Evolutionary conservation across 2,888 invertebrate genomes (phyloP), one percentile per base, ranked within the genome.

Genomic region (Ptilodon capucinus): DNA sequence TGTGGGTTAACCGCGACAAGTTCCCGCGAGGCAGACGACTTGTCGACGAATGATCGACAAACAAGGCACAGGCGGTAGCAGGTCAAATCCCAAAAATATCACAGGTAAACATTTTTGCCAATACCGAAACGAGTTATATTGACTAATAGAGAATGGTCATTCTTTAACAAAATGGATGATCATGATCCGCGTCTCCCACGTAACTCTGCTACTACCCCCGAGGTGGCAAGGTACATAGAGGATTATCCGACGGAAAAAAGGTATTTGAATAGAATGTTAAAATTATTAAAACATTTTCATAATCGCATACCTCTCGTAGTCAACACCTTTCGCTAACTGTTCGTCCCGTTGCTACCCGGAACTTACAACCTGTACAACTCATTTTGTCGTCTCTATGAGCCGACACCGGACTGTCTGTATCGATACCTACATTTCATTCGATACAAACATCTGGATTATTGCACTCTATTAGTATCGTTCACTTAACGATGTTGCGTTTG

Each of bases 1-100:
- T 70, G 63, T 74, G 58, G 72, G 74, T 68, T 72, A 73, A 64
- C 65, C 59, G 64, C 62, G 62, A 69, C 74, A 74, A 72, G 71
- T 68, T 63, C 68, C 66, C 42, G 48, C 42, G 52, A 51, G 42
- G 55, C 55, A 64, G 57, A 59, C 51, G 48, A 53, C 56, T 53
- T 45, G 47, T 42, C 49, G 46, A 42, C 51, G 44, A 18, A 49
- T 55, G 55, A 50, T 39, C 46, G 39, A 36, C 6, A n/a, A n/a
- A n/a, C n/a, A n/a, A n/a, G 42, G 40, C 34, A 39, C 40, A 34
- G 18, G 45, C 46, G 25, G 40, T 28, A 54, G 60, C 54, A 58
- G 18, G n/a, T 39, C 8, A 5, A 23, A 41, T 23, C n/a, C n/a
- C n/a, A n/a, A n/a, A n/a, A n/a, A n/a, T n/a, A n/a, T n/a, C n/a